Conservation (phyloP, 2,113 vertebrate species). For the Sinocyclocheilus grahami region DNA sequence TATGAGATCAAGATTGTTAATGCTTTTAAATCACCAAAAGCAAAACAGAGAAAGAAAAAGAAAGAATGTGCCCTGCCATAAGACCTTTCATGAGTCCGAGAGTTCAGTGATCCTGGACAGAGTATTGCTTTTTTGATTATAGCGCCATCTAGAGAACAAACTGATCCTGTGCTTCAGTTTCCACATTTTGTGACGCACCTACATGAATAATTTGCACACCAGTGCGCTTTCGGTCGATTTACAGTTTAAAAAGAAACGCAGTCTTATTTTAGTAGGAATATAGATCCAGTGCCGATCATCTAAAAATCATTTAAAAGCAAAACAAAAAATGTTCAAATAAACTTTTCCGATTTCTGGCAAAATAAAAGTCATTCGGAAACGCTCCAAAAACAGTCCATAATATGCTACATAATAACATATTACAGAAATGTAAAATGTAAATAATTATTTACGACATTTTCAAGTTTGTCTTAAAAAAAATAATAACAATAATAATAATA, state of each 20-base stretch:
- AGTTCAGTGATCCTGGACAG: not conserved
- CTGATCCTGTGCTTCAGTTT: too few relatives aligned
- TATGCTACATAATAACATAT: not conserved
- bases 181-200: too few relatives aligned
- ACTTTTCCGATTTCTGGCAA: not conserved
- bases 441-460: not conserved
- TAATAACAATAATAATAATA: not conserved
- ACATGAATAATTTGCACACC: too few relatives aligned
- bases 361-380: not conserved
- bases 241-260: too few relatives aligned
- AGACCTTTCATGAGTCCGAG: not conserved
- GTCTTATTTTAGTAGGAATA: not conserved
- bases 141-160: not conserved
- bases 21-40: too few relatives aligned
- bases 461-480: not conserved
- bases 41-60: too few relatives aligned
- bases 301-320: not conserved
- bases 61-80: too few relatives aligned
- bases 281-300: not conserved
- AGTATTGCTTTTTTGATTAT: not conserved
- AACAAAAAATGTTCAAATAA: conserved; percentile 1
- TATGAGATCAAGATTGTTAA: too few relatives aligned
- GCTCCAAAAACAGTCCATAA: not conserved
- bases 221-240: too few relatives aligned
- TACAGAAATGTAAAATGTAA: not conserved